These are phyloP conservation scores for Syrmaticus mikado DNA, from an alignment of 2,113 vertebrate species.

Conservation along the genomic window DNA sequence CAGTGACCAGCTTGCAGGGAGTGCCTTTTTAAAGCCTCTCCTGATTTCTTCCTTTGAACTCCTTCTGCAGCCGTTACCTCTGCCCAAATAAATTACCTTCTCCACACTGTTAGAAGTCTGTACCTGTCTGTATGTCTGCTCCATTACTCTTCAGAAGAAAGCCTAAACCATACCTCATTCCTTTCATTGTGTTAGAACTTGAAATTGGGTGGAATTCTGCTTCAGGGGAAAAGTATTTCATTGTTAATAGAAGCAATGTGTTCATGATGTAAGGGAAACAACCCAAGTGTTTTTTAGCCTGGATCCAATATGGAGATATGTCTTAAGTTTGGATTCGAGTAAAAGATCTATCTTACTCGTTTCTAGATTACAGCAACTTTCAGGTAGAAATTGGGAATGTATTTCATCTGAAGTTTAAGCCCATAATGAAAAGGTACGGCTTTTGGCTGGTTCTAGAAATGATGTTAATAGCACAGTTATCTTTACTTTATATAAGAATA, in stretches of 20 bases:
- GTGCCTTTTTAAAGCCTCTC: background rate
- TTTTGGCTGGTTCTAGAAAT: background rate
- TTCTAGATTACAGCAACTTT: background rate
- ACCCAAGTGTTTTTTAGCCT: background rate
- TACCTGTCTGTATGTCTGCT: background rate
- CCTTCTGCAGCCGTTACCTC: background rate
- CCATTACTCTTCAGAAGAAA: background rate
- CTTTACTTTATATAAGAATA: background rate
- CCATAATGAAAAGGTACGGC: background rate
- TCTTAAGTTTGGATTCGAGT: background rate
- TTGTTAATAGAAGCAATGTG: background rate
- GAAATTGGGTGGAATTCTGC: background rate
- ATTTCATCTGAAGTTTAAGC: background rate
- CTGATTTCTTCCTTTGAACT: background rate
- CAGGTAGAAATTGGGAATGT: background rate
- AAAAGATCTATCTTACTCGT: background rate
- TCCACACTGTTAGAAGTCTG: background rate
- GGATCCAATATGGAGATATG: background rate
- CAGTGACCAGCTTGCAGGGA: background rate
- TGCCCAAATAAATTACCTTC: background rate
- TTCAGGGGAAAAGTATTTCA: background rate
- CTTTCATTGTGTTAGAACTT: background rate
- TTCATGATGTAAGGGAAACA: background rate
- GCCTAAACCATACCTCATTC: background rate
- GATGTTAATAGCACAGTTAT: background rate